Percentiles rank a stretch among this genome's conserved stretches.
phyloP scores from a whole-genome alignment of 2,888 invertebrate genomes.

The Caradrina kadenii region DNA sequence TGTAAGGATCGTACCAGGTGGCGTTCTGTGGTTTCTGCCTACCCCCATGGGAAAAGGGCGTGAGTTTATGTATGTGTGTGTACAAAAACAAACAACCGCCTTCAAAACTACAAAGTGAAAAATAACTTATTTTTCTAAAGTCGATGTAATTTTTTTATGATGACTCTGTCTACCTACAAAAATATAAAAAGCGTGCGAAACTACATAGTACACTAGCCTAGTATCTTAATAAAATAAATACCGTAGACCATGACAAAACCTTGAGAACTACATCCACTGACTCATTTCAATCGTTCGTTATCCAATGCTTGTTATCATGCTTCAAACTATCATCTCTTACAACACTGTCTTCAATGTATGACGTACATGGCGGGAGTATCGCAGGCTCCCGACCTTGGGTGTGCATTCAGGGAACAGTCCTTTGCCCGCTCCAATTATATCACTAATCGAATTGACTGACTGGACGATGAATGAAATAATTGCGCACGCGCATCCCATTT shows the following conservation, averaged over 20 bases:
- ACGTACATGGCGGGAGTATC: not conserved
- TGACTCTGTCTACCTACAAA: not conserved
- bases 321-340: not conserved
- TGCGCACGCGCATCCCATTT: conserved; percentile 83
- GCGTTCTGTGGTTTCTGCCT: too few species aligned
- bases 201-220: not conserved
- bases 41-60: too few species aligned
- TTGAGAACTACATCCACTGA: conserved; percentile 32
- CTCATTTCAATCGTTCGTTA: not conserved
- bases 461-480: conserved; percentile 84
- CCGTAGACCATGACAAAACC: conserved; percentile 45
- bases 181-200: not conserved
- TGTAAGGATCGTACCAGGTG: too few species aligned
- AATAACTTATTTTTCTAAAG: too few species aligned
- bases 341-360: conserved; percentile 23
- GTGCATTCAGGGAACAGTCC: conserved; percentile 75
- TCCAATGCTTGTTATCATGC: conserved; percentile 26
- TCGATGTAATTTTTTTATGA: too few species aligned
- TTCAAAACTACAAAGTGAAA: too few species aligned
- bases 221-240: conserved; percentile 30
- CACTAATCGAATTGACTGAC: conserved; percentile 89
- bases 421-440: conserved; percentile 83
- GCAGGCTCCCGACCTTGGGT: conserved; percentile 73
- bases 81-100: too few species aligned
- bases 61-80: too few species aligned